A percentile compares a stretch with the other conserved stretches of the same genome.
These are phyloP conservation scores for Drosophila burlai DNA, from an alignment of 1,140 invertebrate genomes.

Conservation along the genomic window DNA sequence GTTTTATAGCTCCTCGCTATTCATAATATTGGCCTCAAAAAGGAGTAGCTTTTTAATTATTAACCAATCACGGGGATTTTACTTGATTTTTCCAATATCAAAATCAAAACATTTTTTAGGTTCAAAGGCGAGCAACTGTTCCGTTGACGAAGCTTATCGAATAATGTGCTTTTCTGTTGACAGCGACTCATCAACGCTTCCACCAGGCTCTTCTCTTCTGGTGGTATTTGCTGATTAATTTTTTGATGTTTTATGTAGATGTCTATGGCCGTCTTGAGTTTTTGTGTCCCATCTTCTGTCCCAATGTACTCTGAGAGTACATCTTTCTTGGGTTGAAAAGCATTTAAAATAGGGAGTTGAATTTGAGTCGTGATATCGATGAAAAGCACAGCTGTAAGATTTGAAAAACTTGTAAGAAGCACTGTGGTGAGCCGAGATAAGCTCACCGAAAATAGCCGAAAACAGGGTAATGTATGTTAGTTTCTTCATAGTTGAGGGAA, in stretches of 20 bases:
- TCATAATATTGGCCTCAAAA: background rate
- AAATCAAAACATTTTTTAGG: background rate
- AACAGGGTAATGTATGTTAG: background rate
- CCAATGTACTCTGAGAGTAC: fast-evolving
- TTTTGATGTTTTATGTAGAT: background rate
- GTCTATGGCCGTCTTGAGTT: background rate
- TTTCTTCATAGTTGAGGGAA: background rate
- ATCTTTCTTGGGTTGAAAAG: too few species aligned
- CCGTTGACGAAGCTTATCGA: too few species aligned
- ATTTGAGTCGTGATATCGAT: background rate
- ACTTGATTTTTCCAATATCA: background rate
- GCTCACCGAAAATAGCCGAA: background rate
- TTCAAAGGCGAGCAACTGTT: background rate
- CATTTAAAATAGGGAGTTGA: background rate
- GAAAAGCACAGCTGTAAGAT: background rate
- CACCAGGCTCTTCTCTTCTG: background rate
- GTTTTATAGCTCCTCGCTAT: background rate
- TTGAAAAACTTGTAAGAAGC: background rate
- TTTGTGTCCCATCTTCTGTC: too few species aligned
- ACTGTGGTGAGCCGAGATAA: background rate
- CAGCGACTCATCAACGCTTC: background rate
- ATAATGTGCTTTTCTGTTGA: background rate
- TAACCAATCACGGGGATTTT: background rate
- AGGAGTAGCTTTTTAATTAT: background rate
- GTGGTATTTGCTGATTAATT: background rate